These are phyloP conservation scores for Alethe castanea DNA, from an alignment of 2,113 vertebrate species.

Conservation along the genomic window DNA sequence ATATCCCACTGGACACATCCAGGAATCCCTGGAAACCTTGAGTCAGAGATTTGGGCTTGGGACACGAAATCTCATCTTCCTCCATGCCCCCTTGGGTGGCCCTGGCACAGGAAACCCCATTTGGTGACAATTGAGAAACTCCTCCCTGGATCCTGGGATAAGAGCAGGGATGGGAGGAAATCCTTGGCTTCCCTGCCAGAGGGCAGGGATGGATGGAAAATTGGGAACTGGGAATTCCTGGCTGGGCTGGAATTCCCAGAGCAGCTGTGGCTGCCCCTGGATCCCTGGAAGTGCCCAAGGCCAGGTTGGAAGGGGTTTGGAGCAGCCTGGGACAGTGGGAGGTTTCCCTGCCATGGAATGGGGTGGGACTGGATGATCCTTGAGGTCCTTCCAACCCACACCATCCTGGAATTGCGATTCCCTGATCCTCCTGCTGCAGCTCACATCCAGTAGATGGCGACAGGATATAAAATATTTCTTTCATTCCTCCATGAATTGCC, in stretches of 20 bases:
- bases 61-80: not conserved
- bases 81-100: not conserved
- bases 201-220: fast-evolving
- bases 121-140: not conserved
- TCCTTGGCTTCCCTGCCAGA: not conserved
- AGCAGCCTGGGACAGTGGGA: fast-evolving
- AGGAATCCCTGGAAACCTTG: not conserved
- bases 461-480: constrained; percentile 43
- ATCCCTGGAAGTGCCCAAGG: not conserved
- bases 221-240: not conserved
- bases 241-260: not conserved
- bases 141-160: not conserved
- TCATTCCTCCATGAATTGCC: not conserved
- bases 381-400: not conserved
- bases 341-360: not conserved
- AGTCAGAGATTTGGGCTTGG: not conserved
- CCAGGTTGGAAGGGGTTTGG: not conserved
- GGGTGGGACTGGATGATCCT: fast-evolving
- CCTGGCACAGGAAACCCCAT: fast-evolving
- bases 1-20: not conserved
- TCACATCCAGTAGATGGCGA: constrained; percentile 54
- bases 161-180: not conserved
- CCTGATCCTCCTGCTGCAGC: not conserved
- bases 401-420: not conserved
- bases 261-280: not conserved